Percentiles rank a stretch among this genome's conserved stretches.
Evolutionary conservation across 2,888 invertebrate species (phyloP).

Genomic region (Meloe dianella): DNA sequence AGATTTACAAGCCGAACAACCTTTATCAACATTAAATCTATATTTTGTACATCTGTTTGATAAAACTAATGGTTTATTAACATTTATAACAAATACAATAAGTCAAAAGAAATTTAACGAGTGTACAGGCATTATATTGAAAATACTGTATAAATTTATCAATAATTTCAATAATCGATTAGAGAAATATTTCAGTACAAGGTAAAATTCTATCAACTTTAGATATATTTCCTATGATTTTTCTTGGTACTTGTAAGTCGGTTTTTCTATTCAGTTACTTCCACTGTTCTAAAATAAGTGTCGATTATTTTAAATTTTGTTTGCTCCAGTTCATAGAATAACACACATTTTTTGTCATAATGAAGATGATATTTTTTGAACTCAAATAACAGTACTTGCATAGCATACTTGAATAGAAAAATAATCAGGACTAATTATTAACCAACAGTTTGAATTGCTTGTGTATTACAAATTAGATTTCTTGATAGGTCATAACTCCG

Average conservation of each 20-base stretch:
- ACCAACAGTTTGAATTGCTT: no score
- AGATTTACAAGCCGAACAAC: not conserved
- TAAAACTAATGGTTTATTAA: constrained; percentile 43
- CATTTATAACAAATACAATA: constrained; percentile 41
- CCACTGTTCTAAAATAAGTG: no score
- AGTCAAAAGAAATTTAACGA: constrained; percentile 42
- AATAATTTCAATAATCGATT: constrained; percentile 49
- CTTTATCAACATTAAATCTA: constrained; percentile 39
- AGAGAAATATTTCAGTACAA: constrained; percentile 49
- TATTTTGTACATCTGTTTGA: constrained; percentile 49
- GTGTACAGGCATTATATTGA: constrained; percentile 43
- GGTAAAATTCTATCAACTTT: constrained; percentile 44
- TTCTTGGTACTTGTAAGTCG: constrained; percentile 65
- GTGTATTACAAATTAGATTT: no score
- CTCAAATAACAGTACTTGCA: no score
- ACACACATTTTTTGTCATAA: no score
- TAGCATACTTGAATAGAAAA: no score
- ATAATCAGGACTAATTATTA: no score
- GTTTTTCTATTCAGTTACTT: no score
- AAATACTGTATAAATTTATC: constrained; percentile 49
- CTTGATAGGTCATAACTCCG: no score
- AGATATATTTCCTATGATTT: constrained; percentile 58
- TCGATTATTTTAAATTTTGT: no score
- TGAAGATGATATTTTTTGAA: no score
- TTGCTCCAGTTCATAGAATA: no score